Conservation (phyloP, 2,888 invertebrate species). For the Timandra comae region DNA sequence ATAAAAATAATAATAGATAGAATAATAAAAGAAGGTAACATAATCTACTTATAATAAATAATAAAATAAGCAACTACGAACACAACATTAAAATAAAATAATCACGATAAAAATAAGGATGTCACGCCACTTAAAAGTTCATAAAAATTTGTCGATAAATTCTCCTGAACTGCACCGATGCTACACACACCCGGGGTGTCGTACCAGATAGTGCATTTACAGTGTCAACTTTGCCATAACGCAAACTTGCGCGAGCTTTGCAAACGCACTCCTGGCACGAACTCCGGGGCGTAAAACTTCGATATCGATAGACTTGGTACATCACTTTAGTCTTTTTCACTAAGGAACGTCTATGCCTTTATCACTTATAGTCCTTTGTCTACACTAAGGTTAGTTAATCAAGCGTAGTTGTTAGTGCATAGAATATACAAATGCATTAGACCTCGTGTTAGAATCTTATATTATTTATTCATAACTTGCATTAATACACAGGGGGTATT, state of each 20-base stretch:
- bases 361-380: conserved; percentile 39
- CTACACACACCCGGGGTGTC: conserved; percentile 88
- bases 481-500: conserved; percentile 24
- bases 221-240: conserved; percentile 79
- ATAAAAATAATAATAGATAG: conserved; percentile 14
- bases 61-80: conserved; percentile 13
- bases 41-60: conserved; percentile 10
- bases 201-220: conserved; percentile 99
- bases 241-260: conserved; percentile 79
- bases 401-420: conserved; percentile 25
- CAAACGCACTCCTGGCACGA: conserved; percentile 99
- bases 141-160: conserved; percentile 38
- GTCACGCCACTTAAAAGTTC: conserved; percentile 56
- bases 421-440: conserved; percentile 21
- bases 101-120: conserved; percentile 6
- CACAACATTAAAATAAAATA: conserved; percentile 6
- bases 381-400: conserved; percentile 22
- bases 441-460: not conserved
- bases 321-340: conserved; percentile 35
- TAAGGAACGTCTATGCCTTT: conserved; percentile 58
- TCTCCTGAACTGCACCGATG: conserved; percentile 57
- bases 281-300: conserved; percentile 82
- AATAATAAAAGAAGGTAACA: conserved; percentile 7
- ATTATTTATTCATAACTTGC: conserved; percentile 21
- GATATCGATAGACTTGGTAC: conserved; percentile 49